Conservation (phyloP, 1,140 invertebrate species). For the Drosophila mayri region DNA sequence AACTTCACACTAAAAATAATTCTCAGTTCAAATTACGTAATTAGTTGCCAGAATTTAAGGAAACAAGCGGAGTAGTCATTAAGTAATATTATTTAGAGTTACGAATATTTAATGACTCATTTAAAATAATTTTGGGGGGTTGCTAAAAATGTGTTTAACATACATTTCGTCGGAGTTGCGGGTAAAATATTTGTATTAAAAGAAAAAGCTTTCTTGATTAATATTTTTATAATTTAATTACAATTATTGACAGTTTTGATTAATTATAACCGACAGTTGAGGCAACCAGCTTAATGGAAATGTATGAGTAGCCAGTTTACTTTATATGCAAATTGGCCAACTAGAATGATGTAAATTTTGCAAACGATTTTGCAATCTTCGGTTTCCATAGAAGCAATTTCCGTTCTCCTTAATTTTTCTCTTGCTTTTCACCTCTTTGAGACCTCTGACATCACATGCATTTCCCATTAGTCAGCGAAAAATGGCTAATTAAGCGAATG, state of each 20-base stretch:
- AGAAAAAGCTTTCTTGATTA: neutral
- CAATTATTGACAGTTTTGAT: neutral
- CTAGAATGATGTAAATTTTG: constrained; percentile 35
- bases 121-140: neutral
- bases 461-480: constrained; percentile 62
- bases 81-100: constrained; percentile 4
- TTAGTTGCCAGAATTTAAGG: neutral
- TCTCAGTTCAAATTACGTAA: constrained; percentile 15
- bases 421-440: neutral
- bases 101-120: neutral
- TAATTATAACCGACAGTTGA: neutral
- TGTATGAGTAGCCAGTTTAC: constrained; percentile 1
- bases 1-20: constrained; percentile 16
- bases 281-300: constrained; percentile 9
- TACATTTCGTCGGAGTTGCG: neutral
- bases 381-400: constrained; percentile 21
- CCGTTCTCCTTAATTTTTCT: constrained; percentile 26
- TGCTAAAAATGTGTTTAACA: neutral
- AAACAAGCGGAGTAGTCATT: neutral
- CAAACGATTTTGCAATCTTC: constrained; percentile 34
- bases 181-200: neutral
- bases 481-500: constrained; percentile 44
- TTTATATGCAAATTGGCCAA: constrained; percentile 28
- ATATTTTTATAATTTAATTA: neutral
- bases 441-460: constrained; percentile 58